Base-by-base conservation (phyloP, 2,888 invertebrate species). In the Panorpa germanica region DNA sequence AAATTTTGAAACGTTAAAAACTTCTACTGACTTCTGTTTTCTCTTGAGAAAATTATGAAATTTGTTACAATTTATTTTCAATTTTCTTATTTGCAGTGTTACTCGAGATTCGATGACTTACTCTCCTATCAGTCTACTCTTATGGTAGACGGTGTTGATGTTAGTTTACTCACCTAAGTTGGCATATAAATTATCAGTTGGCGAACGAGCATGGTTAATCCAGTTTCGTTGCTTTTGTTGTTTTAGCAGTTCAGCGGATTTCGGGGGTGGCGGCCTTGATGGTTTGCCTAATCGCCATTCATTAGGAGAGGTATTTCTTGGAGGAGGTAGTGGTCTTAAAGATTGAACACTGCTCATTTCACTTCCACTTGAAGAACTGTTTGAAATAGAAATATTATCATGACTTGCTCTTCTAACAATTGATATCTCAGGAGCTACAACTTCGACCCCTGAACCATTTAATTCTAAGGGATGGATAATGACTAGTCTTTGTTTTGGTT, bases 401-500 rank as follows among this genome's bases (percentile, higher is more conserved):
- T 58, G 57, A 47, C 57, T 59, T 40, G 58, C 38, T 35, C 57
- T 45, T 18, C 57, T 49, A 28, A 52, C 39, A 37, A 55, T 53
- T 46, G 60, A 61, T 41, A 52, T 50, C 42, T 59, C 59, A 3
- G 58, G 54, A 47, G 65, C 68, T 36, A 82, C 66, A 20, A 83
- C 81, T 47, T 83, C 80, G 3, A 82, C 80, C 35, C 65, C 75
- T 7, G 75, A 70, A 17, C 80, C 77, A 49, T 82, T 82, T 35
- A 85, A 63, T 45, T 86, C 85, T 41, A 81, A 59, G 9, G 86
- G 86, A 60, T 86, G 86, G 37, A 86, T 82, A 40, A 86, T 86
- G 35, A 85, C 81, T 14, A 83, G 59, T 10, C 80, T 65, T 3
- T 77, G 76, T 44, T 77, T 78, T 5, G 69, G 65, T 43, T 67